These are phyloP conservation scores for Chelmon rostratus DNA, from an alignment of 2,797 vertebrate genomes.

Conservation along the genomic window DNA sequence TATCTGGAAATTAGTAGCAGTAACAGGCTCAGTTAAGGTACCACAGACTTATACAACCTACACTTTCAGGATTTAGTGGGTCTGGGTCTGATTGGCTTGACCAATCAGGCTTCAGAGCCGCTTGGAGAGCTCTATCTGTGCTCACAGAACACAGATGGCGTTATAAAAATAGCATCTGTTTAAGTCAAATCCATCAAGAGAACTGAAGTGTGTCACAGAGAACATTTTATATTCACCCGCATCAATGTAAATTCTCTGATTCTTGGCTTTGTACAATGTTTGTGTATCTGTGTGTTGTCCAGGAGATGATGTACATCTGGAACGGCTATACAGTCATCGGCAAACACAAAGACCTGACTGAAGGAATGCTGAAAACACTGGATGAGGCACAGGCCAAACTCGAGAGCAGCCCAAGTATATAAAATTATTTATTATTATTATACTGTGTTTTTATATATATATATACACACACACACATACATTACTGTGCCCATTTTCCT, in stretches of 20 bases:
- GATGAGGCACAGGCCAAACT: constrained; percentile 90
- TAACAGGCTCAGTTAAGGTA: neutral
- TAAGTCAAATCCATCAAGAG: neutral
- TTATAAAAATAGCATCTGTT: neutral
- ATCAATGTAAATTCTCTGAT: neutral
- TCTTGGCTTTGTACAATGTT: neutral
- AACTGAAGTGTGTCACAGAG: neutral
- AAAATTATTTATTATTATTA: constrained; percentile 7
- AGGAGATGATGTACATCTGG: constrained; percentile 99
- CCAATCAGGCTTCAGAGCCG: neutral
- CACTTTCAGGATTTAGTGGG: neutral
- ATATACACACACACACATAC: too few species aligned
- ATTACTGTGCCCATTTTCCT: too few species aligned
- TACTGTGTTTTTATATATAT: too few species aligned
- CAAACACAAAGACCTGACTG: constrained; percentile 94
- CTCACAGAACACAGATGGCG: neutral
- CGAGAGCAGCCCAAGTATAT: constrained; percentile 90
- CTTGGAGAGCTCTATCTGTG: too few species aligned
- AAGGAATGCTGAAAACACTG: constrained; percentile 93
- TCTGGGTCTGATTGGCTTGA: neutral
- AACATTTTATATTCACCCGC: neutral
- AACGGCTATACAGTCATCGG: constrained; percentile 98
- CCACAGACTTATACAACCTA: neutral
- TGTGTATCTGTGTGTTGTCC: constrained; percentile 51
- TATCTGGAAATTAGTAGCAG: neutral